Percentiles rank a stretch among this genome's conserved stretches.
These are phyloP conservation scores for Odontomachus brunneus DNA, from an alignment of 1,140 invertebrate genomes.

Conservation along the genomic window DNA sequence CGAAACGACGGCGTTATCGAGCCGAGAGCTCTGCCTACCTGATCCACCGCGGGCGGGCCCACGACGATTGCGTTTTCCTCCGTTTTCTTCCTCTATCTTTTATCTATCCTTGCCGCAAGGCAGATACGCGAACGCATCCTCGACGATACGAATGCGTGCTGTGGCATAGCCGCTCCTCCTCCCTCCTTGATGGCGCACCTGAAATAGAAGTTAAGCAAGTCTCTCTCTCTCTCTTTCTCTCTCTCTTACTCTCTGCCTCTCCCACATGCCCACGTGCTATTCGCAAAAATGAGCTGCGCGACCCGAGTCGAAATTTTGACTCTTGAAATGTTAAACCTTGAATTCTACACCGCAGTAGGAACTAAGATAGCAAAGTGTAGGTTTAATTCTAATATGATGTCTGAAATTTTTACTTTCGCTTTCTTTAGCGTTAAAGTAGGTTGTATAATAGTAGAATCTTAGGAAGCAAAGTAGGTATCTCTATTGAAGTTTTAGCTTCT, in stretches of 20 bases:
- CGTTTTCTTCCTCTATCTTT: slow-evolving; percentile 18
- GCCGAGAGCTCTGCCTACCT: background rate
- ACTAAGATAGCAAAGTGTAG: too few relatives aligned
- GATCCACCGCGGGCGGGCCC: slow-evolving; percentile 26
- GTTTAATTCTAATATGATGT: too few relatives aligned
- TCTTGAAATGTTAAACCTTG: too few relatives aligned
- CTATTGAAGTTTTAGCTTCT: too few relatives aligned
- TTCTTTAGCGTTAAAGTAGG: too few relatives aligned
- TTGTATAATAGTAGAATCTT: too few relatives aligned
- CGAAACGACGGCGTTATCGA: slow-evolving; percentile 16
- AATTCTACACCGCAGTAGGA: too few relatives aligned
- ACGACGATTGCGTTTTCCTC: slow-evolving; percentile 18
- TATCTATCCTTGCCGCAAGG: slow-evolving; percentile 12
- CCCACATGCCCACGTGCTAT: background rate
- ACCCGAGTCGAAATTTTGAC: too few relatives aligned
- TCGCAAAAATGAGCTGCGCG: slow-evolving; percentile 43
- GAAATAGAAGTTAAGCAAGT: slow-evolving; percentile 51
- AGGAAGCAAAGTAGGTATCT: too few relatives aligned
- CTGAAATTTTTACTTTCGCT: too few relatives aligned
- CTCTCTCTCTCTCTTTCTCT: background rate
- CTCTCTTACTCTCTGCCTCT: too few relatives aligned
- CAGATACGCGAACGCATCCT: slow-evolving; percentile 23
- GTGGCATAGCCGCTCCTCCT: background rate
- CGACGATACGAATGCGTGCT: slow-evolving; percentile 1
- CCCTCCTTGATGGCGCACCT: slow-evolving; percentile 12